Conservation (phyloP, 2,888 invertebrate genomes). For the Agrotis ipsilon region DNA sequence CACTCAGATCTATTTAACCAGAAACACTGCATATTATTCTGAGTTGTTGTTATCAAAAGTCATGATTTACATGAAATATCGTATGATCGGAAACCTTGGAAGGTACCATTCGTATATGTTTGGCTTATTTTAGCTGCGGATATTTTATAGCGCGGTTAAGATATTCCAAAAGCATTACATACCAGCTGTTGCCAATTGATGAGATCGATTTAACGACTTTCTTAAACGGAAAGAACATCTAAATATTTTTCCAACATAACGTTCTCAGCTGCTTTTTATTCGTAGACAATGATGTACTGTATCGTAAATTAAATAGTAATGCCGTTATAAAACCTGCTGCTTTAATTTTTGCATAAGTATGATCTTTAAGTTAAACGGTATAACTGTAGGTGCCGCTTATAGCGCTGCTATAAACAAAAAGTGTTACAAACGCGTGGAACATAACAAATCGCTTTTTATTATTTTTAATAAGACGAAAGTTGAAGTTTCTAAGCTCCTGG, state of each 20-base stretch:
- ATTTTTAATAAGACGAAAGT: conserved; percentile 11
- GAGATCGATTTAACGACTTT: conserved; percentile 60
- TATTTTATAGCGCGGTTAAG: conserved; percentile 53
- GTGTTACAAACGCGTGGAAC: conserved; percentile 34
- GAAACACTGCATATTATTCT: not conserved
- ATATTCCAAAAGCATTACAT: conserved; percentile 44
- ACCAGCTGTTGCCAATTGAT: conserved; percentile 59
- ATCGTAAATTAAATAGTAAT: conserved; percentile 42
- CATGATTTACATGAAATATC: conserved; percentile 20
- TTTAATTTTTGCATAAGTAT: conserved; percentile 44
- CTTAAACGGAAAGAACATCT: conserved; percentile 53
- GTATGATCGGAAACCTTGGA: conserved; percentile 42
- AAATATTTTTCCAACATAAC: conserved; percentile 43
- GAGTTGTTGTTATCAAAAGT: not conserved
- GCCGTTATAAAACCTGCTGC: conserved; percentile 39
- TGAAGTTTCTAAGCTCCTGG: not conserved
- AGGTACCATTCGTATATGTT: conserved; percentile 31
- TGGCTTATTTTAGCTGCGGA: conserved; percentile 50
- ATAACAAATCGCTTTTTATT: conserved; percentile 19
- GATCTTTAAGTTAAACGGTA: conserved; percentile 28
- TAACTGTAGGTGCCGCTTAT: conserved; percentile 37
- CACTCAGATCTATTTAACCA: conserved; percentile 4
- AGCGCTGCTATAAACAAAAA: conserved; percentile 35
- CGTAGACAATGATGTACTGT: conserved; percentile 28
- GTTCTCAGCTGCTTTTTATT: conserved; percentile 42